These are phyloP conservation scores for Callithrix jacchus DNA, from an alignment of 2,113 vertebrate species.

Conservation along the genomic window DNA sequence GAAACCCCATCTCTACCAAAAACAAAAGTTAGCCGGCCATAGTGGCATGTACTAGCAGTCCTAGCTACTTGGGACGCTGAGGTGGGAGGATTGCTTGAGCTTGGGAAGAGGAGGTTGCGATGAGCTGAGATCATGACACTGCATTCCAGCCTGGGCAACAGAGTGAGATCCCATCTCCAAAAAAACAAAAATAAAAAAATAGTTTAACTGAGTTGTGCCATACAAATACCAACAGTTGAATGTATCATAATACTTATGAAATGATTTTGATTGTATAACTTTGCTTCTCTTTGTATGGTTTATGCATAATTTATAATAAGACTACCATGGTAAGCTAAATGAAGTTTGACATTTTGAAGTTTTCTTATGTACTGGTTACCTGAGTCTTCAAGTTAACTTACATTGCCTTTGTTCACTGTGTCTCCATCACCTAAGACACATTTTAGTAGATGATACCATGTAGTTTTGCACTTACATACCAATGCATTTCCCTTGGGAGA, in stretches of 20 bases:
- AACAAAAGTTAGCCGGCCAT: too few species aligned
- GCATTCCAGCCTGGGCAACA: too few species aligned
- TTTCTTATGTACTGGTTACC: not conserved
- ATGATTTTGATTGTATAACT: constrained; percentile 5
- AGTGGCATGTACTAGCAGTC: too few species aligned
- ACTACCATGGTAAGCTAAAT: not conserved
- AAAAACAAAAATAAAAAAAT: too few species aligned
- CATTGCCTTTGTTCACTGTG: not conserved
- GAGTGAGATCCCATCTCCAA: too few species aligned
- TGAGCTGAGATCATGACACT: too few species aligned
- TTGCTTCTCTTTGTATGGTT: not conserved
- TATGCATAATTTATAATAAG: constrained; percentile 27
- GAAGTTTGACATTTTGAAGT: constrained; percentile 6
- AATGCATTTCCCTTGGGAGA: not conserved
- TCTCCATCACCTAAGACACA: not conserved
- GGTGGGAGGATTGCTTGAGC: too few species aligned
- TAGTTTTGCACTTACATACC: not conserved
- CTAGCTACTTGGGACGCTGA: too few species aligned
- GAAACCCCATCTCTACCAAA: too few species aligned
- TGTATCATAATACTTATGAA: constrained; percentile 8
- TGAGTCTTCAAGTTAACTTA: not conserved
- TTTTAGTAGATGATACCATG: not conserved
- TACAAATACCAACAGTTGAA: not conserved
- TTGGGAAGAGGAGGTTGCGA: too few species aligned
- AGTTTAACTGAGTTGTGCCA: not conserved